Evolutionary conservation across 2,888 invertebrate genomes (phyloP).

Genomic region (Allygus modestus): DNA sequence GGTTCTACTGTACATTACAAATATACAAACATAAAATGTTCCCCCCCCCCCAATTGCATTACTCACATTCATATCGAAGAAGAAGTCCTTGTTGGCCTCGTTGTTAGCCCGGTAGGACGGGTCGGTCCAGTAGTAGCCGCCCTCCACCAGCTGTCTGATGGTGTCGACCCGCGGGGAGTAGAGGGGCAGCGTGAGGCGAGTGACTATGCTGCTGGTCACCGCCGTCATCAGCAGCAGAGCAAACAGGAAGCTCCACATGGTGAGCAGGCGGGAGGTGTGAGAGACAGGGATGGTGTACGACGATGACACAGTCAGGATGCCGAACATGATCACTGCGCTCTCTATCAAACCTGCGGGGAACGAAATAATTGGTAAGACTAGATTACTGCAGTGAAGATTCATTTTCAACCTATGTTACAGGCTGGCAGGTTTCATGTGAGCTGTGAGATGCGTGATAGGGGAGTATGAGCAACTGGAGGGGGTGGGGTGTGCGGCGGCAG

Average conservation of each 20-base stretch:
- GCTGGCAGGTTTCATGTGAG: no score
- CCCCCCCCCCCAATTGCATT: background rate
- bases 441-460: no score
- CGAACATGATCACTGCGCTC: constrained; percentile 21
- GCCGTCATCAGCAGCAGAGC: constrained; percentile 25
- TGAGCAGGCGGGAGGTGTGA: background rate
- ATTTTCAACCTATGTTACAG: no score
- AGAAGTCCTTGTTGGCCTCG: background rate
- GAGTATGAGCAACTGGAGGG: no score
- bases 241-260: constrained; percentile 27
- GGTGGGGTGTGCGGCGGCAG: no score
- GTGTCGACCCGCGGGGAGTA: constrained; percentile 28
- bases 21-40: no score
- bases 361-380: no score
- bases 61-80: constrained; percentile 35
- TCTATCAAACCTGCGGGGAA: constrained; percentile 29
- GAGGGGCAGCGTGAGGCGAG: constrained; percentile 36
- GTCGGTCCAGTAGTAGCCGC: constrained; percentile 35
- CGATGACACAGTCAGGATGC: constrained; percentile 35
- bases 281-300: background rate
- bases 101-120: background rate
- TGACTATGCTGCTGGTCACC: constrained; percentile 32
- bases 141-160: background rate
- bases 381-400: no score
- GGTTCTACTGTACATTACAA: no score